phyloP scores from a whole-genome alignment of 1,140 invertebrate genomes.

The Delia radicum region DNA sequence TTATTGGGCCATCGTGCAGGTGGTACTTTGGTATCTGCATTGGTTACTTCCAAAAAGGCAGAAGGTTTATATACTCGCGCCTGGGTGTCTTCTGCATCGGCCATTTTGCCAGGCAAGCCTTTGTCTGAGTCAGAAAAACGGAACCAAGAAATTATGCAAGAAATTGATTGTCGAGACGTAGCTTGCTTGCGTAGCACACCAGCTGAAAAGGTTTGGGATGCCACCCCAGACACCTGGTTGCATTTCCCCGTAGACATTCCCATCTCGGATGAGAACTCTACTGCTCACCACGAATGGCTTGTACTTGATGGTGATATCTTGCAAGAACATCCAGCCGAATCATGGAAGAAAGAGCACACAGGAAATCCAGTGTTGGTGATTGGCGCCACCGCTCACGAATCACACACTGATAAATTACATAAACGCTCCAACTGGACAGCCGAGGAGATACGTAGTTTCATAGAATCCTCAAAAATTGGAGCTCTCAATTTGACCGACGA shows the following conservation, averaged over 20 bases:
- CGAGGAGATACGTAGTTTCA: conserved; percentile 63
- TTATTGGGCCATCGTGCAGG: conserved; percentile 79
- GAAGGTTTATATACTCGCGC: conserved; percentile 67
- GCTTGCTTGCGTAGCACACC: conserved; percentile 64
- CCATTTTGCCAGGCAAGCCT: conserved; percentile 66
- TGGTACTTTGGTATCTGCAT: conserved; percentile 72
- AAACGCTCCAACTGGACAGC: conserved; percentile 63
- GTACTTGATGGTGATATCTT: conserved; percentile 71
- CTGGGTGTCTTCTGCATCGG: conserved; percentile 74
- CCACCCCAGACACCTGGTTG: conserved; percentile 70
- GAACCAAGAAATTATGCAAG: conserved; percentile 63
- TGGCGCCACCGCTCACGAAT: conserved; percentile 72
- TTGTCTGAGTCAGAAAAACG: conserved; percentile 63
- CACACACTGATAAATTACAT: conserved; percentile 61
- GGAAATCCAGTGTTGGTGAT: conserved; percentile 64
- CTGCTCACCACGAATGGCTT: conserved; percentile 72
- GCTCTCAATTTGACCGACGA: conserved; percentile 62
- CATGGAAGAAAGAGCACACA: conserved; percentile 57
- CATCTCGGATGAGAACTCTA: conserved; percentile 58
- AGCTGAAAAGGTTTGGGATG: conserved; percentile 65
- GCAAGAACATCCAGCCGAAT: conserved; percentile 64
- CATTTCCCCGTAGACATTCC: conserved; percentile 64
- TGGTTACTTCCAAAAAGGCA: conserved; percentile 62
- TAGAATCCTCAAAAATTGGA: conserved; percentile 67
- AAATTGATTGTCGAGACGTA: conserved; percentile 57